phyloP scores from a whole-genome alignment of 1,140 invertebrate species.

The Megalopta genalis region DNA sequence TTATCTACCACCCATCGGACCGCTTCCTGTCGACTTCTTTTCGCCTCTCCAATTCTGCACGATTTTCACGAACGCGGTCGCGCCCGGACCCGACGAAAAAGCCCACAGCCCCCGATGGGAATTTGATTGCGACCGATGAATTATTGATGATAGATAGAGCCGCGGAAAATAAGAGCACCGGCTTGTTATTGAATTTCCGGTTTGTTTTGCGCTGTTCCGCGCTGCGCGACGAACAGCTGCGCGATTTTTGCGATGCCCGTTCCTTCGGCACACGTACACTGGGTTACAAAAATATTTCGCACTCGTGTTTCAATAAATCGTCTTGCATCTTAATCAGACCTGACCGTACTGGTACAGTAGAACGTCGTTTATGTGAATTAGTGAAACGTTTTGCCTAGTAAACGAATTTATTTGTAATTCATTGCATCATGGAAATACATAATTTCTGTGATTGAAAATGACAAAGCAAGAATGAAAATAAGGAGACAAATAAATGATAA shows the following conservation, averaged over 20 bases:
- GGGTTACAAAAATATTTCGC: too few species aligned
- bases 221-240: not conserved
- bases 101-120: conserved; percentile 6
- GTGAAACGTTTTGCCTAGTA: too few species aligned
- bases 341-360: too few species aligned
- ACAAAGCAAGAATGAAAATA: too few species aligned
- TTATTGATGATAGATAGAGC: conserved; percentile 38
- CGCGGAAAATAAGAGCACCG: conserved; percentile 9
- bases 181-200: conserved; percentile 14
- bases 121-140: conserved; percentile 40
- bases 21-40: not conserved
- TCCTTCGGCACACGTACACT: not conserved
- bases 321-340: too few species aligned
- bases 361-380: too few species aligned
- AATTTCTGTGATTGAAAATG: too few species aligned
- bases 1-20: not conserved
- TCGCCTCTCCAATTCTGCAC: not conserved
- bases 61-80: not conserved
- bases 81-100: not conserved
- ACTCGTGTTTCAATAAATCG: too few species aligned
- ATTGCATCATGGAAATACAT: too few species aligned
- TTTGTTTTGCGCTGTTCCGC: conserved; percentile 1
- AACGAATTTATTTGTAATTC: too few species aligned
- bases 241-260: not conserved
- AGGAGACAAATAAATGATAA: too few species aligned